Conservation (phyloP, 2,797 vertebrate species). For the Tinamus major region DNA sequence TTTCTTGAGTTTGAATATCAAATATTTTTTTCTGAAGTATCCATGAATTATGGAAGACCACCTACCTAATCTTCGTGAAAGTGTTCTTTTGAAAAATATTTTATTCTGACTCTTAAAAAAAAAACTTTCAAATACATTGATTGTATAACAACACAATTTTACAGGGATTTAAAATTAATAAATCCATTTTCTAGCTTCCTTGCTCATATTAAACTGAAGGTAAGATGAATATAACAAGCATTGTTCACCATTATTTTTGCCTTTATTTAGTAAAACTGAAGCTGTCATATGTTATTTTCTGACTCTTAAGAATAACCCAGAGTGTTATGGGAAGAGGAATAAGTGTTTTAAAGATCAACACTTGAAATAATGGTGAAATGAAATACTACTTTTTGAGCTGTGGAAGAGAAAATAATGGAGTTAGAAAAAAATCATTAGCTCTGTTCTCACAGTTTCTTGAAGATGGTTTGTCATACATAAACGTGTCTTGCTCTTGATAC, state of each 20-base stretch:
- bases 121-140: not conserved
- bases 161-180: not conserved
- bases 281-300: not conserved
- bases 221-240: not conserved
- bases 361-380: not conserved
- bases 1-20: not conserved
- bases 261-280: not conserved
- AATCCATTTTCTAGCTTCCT: not conserved
- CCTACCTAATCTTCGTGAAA: not conserved
- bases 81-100: not conserved
- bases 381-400: not conserved
- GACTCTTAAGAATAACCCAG: not conserved
- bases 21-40: not conserved
- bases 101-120: not conserved
- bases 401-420: not conserved
- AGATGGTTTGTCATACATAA: not conserved
- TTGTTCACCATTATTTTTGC: not conserved
- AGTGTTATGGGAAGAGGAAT: not conserved
- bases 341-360: not conserved
- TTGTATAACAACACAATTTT: not conserved
- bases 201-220: not conserved
- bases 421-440: conserved; percentile 6
- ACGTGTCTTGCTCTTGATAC: not conserved
- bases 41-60: not conserved
- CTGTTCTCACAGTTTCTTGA: conserved; percentile 24